Evolutionary conservation across 2,113 vertebrate species (phyloP), one percentile per base, ranked within the genome.

Genomic region (Enhydra lutris): DNA sequence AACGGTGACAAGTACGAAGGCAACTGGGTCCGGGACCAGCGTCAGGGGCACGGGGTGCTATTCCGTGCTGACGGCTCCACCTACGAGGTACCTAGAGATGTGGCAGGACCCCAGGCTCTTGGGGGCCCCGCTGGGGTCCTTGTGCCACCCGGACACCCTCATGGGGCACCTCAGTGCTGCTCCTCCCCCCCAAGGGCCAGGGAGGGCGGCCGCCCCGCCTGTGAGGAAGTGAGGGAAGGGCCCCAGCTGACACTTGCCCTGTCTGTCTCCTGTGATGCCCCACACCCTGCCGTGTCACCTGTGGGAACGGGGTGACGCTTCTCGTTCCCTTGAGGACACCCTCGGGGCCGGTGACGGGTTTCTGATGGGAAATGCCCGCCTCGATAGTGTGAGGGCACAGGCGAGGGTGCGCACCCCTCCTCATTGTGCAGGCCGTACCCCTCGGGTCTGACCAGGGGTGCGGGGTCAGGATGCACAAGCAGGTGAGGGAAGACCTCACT

Each of bases 1-100:
- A 99, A 98, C 4, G 98, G 98, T 0, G 98, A 98, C 91, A 67
- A 85, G 31, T 99, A 98, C 17, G 96, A 98, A 24, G 98, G 98
- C 0, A 95, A 98, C 94, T 99, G 99, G 98, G 95, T 99, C 31
- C 96, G 26, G 93, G 98, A 98, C 95, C 98, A 95, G 85, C 98
- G 98, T 59, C 99, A 99, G 94, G 98, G 98, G 45, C 98, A 98
- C 5, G 98, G 98, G 24, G 83, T 98, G 63, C 97, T 99, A 42
- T 34, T 23, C 76, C 93, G 45, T 6, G 88, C 71, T 0, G 97
- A 98, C 0, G 98, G 98, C 80, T 98, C 98, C 39, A 91, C 97
- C 13, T 99, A 98, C 3, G 95, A 99, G 98, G 99, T 99, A 97
- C 29, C 34, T 8, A 9, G 29, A 36, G 1, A 4, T 2, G 39